Percentiles rank a stretch among this genome's conserved stretches.
Evolutionary conservation across 1,140 invertebrate species (phyloP).

Genomic region (Sinella curviseta): DNA sequence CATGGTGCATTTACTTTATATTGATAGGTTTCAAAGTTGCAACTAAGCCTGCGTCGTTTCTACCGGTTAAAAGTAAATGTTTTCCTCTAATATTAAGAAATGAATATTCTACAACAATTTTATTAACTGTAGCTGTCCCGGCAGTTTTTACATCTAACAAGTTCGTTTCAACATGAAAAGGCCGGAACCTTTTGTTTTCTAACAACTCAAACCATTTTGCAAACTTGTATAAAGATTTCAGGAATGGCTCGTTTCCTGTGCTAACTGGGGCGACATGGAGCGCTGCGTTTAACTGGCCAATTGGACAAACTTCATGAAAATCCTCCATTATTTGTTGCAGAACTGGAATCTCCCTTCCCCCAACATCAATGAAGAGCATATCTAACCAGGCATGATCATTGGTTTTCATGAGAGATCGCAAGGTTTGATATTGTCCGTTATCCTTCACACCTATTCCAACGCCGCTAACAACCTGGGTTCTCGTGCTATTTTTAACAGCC

Average conservation of each 20-base stretch:
- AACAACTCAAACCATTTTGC: not conserved
- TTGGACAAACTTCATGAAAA: conserved; percentile 29
- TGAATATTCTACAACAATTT: not conserved
- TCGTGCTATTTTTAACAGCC: not conserved
- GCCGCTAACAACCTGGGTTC: not conserved
- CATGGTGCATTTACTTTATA: no score
- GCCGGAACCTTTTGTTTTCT: not conserved
- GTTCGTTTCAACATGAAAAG: not conserved
- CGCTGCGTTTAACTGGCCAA: conserved; percentile 34
- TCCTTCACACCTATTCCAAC: not conserved
- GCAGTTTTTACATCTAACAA: not conserved
- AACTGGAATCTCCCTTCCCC: not conserved
- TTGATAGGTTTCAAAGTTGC: no score
- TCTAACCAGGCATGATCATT: conserved; percentile 18
- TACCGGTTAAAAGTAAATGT: not conserved
- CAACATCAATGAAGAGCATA: conserved; percentile 33
- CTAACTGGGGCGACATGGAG: conserved; percentile 18
- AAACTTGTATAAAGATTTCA: no score
- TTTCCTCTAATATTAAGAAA: no score
- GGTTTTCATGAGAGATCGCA: not conserved
- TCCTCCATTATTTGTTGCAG: conserved; percentile 27
- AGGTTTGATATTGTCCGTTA: not conserved
- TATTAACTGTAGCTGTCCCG: not conserved
- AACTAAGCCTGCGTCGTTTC: no score
- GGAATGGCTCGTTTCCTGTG: not conserved